phyloP scores from a whole-genome alignment of 2,113 vertebrate species.

The Stegostoma tigrinum region DNA sequence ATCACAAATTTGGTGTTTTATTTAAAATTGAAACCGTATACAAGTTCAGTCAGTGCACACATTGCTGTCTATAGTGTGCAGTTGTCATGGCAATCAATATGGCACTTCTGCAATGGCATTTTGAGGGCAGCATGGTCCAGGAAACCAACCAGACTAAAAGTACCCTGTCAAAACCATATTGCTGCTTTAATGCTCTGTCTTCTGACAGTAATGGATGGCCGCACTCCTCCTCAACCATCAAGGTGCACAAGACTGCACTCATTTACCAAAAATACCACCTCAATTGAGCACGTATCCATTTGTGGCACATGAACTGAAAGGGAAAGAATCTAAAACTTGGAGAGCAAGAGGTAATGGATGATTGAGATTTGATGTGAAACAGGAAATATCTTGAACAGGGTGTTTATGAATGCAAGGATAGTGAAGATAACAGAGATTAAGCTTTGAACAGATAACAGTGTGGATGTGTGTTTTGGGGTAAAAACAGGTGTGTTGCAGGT shows the following conservation, averaged over 20 bases:
- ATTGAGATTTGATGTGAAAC: not conserved
- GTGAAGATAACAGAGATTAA: not conserved
- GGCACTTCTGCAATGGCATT: not conserved
- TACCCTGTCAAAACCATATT: not conserved
- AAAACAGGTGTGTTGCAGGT: not conserved
- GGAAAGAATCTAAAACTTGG: not conserved
- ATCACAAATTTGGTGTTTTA: not conserved
- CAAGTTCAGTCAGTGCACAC: not conserved
- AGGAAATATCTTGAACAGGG: not conserved
- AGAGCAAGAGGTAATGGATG: not conserved
- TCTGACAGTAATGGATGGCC: not conserved
- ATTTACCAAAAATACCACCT: not conserved
- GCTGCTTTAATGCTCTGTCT: not conserved
- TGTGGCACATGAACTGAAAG: not conserved
- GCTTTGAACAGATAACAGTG: not conserved
- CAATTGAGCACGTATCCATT: not conserved
- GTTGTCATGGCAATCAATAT: slow-evolving; percentile 4
- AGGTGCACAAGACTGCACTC: not conserved
- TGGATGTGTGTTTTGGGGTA: not conserved
- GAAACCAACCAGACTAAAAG: not conserved
- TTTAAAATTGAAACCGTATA: not conserved
- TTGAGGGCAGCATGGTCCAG: not conserved
- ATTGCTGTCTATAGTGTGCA: not conserved
- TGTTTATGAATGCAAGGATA: not conserved
- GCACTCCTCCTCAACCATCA: not conserved